Evolutionary conservation across 2,113 vertebrate species (phyloP), one percentile per base, ranked within the genome.

Genomic region (Mastomys coucha): DNA sequence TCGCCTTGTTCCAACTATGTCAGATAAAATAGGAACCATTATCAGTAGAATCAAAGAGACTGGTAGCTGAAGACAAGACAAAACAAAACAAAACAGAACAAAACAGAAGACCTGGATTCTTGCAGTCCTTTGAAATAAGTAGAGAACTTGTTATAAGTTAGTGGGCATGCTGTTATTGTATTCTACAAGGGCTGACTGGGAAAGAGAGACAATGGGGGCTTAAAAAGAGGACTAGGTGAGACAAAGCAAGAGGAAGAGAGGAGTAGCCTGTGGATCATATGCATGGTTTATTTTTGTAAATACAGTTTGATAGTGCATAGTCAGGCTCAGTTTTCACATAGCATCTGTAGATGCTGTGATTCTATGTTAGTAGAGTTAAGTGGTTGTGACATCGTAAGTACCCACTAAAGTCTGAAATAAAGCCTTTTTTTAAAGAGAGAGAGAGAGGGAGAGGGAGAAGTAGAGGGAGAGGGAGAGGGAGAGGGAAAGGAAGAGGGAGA

Each of bases 1-100:
- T 82, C 63, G 88, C 75, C 90, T 87, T 95, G 16, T 95, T 93
- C 36, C 49, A 91, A 94, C 72, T 78, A 88, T 31, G 78, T 65
- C 39, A 70, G 39, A 78, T 91, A 91, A 94, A 91, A 67, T 36
- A 78, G 67, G 49, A 93, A 90, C 10, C 28, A 72, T 36, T 88
- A 13, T 78, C 87, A 5, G 58, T 31, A 88, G 36, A 84, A 65
- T 65, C 70, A 92, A 78, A 87, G 65, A 93, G 89, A 88, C 91
- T 39, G 36, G 31, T 95, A 69, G 63, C n/a, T 69, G 39, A 91
- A 86, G 56, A 65, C 56, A 93, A 51, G n/a, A n/a, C 31, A 90
- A 82, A 70, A 80, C 63, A 65, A 65, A 65, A 31, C 31, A 69
- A 2, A 33, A 31, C 65, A 67, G 4, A 67, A 69, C 12, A 33